Conservation (phyloP, 2,797 vertebrate species). For the Chiroxiphia lanceolata region DNA sequence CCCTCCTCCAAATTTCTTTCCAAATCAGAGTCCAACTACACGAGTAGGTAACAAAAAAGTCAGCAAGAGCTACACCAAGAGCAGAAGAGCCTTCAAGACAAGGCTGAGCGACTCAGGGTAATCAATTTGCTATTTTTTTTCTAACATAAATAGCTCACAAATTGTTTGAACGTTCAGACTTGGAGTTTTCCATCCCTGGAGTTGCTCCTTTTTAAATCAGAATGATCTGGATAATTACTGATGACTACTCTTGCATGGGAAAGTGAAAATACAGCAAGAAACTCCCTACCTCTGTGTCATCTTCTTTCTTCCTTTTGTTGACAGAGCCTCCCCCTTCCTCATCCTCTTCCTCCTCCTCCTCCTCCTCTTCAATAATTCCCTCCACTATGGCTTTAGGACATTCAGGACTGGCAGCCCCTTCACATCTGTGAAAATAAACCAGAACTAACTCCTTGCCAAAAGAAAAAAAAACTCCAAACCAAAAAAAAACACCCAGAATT, state of each 20-base stretch:
- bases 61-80: background rate
- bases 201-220: background rate
- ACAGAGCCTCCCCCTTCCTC: slow-evolving; percentile 86
- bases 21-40: background rate
- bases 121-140: background rate
- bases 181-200: background rate
- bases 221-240: background rate
- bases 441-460: background rate
- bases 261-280: background rate
- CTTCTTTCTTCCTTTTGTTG: slow-evolving; percentile 94
- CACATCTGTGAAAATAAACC: slow-evolving; percentile 80
- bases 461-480: background rate
- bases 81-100: background rate
- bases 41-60: background rate
- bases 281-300: slow-evolving; percentile 86
- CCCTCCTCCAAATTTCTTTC: background rate
- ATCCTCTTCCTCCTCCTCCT: slow-evolving; percentile 83
- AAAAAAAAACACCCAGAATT: background rate
- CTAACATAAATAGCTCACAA: background rate
- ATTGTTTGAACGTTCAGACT: background rate
- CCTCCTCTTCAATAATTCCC: slow-evolving; percentile 91
- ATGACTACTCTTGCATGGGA: background rate
- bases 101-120: background rate
- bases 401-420: slow-evolving; percentile 85
- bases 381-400: slow-evolving; percentile 88